phyloP scores from a whole-genome alignment of 2,113 vertebrate species.

The Megaptera novaeangliae region DNA sequence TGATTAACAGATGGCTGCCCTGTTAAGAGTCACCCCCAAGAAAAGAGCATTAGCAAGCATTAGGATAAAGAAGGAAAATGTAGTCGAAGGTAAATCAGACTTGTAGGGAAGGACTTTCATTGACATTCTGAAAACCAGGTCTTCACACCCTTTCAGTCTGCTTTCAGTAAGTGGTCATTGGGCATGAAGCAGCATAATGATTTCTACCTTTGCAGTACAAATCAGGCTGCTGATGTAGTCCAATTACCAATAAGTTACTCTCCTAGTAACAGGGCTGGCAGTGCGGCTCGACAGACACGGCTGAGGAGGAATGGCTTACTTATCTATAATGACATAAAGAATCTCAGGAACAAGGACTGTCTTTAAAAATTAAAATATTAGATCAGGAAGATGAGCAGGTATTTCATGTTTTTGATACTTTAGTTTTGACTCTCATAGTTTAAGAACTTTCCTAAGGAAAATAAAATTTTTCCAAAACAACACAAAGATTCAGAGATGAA shows the following conservation, averaged over 20 bases:
- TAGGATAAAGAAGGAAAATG: neutral
- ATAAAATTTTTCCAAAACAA: conserved; percentile 24
- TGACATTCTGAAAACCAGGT: neutral
- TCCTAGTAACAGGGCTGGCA: conserved; percentile 49
- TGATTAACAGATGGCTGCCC: neutral
- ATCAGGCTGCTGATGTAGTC: conserved; percentile 31
- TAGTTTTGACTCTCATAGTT: neutral
- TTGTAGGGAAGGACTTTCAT: neutral
- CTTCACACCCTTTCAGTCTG: neutral
- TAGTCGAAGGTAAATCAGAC: neutral
- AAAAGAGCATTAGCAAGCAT: neutral
- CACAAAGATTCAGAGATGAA: neutral
- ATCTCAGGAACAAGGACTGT: conserved; percentile 63
- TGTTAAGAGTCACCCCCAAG: neutral
- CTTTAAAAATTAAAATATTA: conserved; percentile 22
- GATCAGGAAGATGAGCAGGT: neutral
- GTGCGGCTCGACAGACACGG: neutral
- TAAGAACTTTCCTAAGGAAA: neutral
- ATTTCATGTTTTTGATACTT: conserved; percentile 20
- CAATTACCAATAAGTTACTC: conserved; percentile 61
- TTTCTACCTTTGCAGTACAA: neutral
- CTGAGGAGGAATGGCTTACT: conserved; percentile 49
- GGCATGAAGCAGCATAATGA: neutral
- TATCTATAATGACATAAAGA: neutral
- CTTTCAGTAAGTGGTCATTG: neutral